These are phyloP conservation scores for Lasioglossum calceatum DNA, from an alignment of 2,888 invertebrate species.

Conservation along the genomic window DNA sequence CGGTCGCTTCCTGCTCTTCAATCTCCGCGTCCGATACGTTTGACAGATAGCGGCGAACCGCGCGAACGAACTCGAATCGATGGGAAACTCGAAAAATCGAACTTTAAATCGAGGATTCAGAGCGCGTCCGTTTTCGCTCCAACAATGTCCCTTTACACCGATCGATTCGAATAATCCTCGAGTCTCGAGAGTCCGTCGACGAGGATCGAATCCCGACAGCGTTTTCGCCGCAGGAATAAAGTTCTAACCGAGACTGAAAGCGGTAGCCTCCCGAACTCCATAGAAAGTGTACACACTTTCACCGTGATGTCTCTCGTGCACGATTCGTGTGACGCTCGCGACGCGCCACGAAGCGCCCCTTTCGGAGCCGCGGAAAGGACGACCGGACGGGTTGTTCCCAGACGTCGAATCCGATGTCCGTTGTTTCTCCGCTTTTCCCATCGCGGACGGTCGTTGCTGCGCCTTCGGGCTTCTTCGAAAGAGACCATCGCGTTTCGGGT, in stretches of 20 bases:
- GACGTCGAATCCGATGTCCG: background rate
- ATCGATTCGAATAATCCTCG: background rate
- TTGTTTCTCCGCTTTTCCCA: background rate
- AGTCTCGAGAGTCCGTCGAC: background rate
- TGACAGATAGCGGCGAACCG: slow-evolving; percentile 24
- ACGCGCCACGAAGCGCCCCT: slow-evolving; percentile 46
- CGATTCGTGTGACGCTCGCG: slow-evolving; percentile 45
- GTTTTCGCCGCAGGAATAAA: background rate
- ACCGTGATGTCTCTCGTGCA: slow-evolving; percentile 65
- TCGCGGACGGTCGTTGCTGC: background rate
- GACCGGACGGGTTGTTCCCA: background rate
- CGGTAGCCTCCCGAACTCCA: slow-evolving; percentile 69
- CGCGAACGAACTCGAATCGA: background rate
- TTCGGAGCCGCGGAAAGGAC: slow-evolving; percentile 4
- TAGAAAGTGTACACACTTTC: slow-evolving; percentile 79
- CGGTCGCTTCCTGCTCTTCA: slow-evolving; percentile 46
- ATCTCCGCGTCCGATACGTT: slow-evolving; percentile 29
- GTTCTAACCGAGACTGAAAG: slow-evolving; percentile 62
- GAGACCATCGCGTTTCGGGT: background rate
- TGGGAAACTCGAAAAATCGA: slow-evolving; percentile 2
- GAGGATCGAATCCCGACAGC: background rate
- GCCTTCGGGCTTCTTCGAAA: background rate
- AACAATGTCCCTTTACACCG: background rate
- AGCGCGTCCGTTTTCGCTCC: background rate
- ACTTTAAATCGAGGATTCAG: too few relatives aligned